Base-by-base conservation (phyloP, 2,113 vertebrate genomes). In the Neolamprologus falcicula region DNA sequence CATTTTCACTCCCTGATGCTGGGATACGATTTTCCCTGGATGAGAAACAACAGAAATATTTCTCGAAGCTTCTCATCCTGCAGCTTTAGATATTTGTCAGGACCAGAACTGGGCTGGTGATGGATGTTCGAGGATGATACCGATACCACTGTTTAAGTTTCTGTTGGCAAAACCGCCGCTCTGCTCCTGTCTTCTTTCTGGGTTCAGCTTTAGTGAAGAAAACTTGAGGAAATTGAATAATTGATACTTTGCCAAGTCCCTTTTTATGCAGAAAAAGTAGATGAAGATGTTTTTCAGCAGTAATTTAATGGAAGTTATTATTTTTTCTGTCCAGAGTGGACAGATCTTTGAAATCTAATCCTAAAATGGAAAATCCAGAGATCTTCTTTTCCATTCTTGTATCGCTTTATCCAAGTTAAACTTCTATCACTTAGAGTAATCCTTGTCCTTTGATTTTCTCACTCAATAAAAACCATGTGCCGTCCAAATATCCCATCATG, bases 21-120 rank as follows among this genome's bases (percentile, higher is more conserved):
- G 9, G 54, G 73, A n/a, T 89, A 82, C 26, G 24, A 89, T 92
- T 93, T 90, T 89, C 87, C 76, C 83, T 87, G 89, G 88, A 91
- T 7, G 5, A 80, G 61, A 81, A 88, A 59, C 83, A 85, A 88
- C 86, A 89, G 73, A 78, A 78, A 78, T 78, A 78, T 78, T 78
- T 78, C 26, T 78, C 17, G 7, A 78, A 33, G 16, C 26, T 52
- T 78, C 73, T 78, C 73, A 31, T 78, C 73, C 73, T 3, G 45
- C 73, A 52, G 73, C 45, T 52, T 78, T 21, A 66, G 61, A 71
- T 53, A 9, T 16, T 40, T 57, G 17, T 21, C 42, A 57, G 73
- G 33, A 68, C 26, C 45, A 78, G 45, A 78, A 78, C 45, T 4
- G 12, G 45, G 26, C 17, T 19, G 16, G 45, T 31, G 73, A 78